Evolutionary conservation across 2,888 invertebrate species (phyloP).

Genomic region (Dasysyrphus tricinctus): DNA sequence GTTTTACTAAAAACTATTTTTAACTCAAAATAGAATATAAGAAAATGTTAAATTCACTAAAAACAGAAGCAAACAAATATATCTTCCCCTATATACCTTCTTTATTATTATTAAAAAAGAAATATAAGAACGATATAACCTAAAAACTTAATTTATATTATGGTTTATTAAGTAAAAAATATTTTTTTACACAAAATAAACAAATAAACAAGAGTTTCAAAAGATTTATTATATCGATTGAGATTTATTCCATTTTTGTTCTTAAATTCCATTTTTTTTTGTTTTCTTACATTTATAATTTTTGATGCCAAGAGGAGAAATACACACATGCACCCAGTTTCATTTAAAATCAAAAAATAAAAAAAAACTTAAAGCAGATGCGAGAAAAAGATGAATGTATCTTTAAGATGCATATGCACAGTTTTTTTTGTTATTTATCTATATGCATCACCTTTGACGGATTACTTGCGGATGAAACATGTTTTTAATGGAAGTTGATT

Average conservation of each 20-base stretch:
- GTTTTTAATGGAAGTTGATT: conserved; percentile 72
- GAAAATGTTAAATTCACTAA: background rate
- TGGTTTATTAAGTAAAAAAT: conserved; percentile 8
- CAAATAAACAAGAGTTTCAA: conserved; percentile 41
- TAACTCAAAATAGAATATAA: background rate
- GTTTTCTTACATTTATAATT: conserved; percentile 5
- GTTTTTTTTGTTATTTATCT: conserved; percentile 47
- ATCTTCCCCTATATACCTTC: background rate
- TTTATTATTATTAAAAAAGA: too few species aligned
- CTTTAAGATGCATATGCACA: conserved; percentile 63
- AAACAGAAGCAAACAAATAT: too few species aligned
- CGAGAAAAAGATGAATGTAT: conserved; percentile 75
- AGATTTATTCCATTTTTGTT: conserved; percentile 67
- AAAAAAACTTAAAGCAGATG: conserved; percentile 53
- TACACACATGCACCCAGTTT: conserved; percentile 22
- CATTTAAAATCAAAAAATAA: conserved; percentile 7
- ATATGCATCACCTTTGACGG: conserved; percentile 74
- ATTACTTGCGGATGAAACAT: conserved; percentile 74
- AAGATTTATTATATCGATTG: conserved; percentile 67
- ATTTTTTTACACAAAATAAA: conserved; percentile 47
- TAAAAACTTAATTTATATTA: background rate
- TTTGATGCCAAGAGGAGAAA: conserved; percentile 37
- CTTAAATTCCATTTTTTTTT: conserved; percentile 38
- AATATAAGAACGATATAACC: background rate
- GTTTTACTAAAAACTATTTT: background rate